Evolutionary conservation across 2,797 vertebrate genomes (phyloP).

Genomic region (Pangasius larnaudii): DNA sequence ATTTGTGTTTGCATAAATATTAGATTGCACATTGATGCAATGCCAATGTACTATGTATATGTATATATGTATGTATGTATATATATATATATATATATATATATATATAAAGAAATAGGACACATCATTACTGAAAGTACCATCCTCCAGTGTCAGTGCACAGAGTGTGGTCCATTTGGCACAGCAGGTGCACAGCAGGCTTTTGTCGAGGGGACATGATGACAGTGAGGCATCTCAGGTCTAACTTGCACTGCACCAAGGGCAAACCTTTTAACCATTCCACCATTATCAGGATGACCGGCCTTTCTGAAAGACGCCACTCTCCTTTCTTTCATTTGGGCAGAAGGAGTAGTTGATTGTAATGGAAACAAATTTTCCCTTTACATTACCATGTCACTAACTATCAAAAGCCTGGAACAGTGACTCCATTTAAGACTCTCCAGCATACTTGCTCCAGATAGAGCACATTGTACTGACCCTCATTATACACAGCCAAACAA

Average conservation of each 20-base stretch:
- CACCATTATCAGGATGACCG: constrained; percentile 57
- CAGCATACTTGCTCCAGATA: constrained; percentile 68
- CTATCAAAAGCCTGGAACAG: constrained; percentile 72
- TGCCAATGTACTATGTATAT: background rate
- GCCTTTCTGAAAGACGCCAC: constrained; percentile 55
- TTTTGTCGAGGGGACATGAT: constrained; percentile 45
- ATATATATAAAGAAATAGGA: background rate
- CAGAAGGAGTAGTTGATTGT: constrained; percentile 56
- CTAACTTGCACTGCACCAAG: constrained; percentile 47
- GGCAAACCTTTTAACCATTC: constrained; percentile 54
- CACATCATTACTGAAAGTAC: background rate
- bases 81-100: too few relatives aligned
- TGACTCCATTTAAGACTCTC: constrained; percentile 70
- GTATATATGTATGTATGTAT: too few relatives aligned
- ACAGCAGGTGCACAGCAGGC: constrained; percentile 33
- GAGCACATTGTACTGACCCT: constrained; percentile 69
- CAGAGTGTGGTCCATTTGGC: constrained; percentile 49
- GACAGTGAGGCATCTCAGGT: constrained; percentile 54
- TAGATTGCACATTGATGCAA: constrained; percentile 27
- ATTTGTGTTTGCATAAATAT: constrained; percentile 26
- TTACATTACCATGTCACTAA: constrained; percentile 71
- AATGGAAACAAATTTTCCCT: constrained; percentile 53
- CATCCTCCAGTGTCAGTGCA: constrained; percentile 45
- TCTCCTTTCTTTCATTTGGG: constrained; percentile 54
- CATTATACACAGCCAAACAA: constrained; percentile 75